Conservation (phyloP, 2,113 vertebrate genomes). For the Platysternon megacephalum region DNA sequence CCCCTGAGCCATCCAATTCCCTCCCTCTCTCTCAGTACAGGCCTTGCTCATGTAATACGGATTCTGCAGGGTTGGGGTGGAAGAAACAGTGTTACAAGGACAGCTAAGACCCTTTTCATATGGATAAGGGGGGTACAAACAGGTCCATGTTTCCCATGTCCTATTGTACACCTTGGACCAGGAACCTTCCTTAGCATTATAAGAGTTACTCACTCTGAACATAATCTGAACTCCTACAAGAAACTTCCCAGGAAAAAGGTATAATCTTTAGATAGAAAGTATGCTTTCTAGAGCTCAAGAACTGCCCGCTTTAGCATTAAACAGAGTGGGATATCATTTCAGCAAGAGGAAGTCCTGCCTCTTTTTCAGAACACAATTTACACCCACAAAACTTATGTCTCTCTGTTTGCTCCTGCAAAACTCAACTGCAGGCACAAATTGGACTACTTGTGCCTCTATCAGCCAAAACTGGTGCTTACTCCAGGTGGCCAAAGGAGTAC, state of each 20-base stretch:
- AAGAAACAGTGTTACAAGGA: background rate
- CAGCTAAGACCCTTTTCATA: background rate
- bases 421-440: background rate
- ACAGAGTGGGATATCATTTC: background rate
- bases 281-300: background rate
- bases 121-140: background rate
- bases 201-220: background rate
- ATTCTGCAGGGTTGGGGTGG: background rate
- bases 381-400: background rate
- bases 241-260: background rate
- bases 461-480: background rate
- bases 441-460: background rate
- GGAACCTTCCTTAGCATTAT: rapidly evolving
- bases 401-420: background rate
- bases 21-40: background rate
- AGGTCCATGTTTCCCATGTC: background rate
- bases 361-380: background rate
- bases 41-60: background rate
- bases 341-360: rapidly evolving
- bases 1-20: background rate
- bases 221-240: background rate
- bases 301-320: background rate
- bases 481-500: background rate
- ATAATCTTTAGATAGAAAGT: background rate
- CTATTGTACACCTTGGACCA: background rate